Conservation (phyloP, 2,888 invertebrate genomes). For the Cheilosia urbana region DNA sequence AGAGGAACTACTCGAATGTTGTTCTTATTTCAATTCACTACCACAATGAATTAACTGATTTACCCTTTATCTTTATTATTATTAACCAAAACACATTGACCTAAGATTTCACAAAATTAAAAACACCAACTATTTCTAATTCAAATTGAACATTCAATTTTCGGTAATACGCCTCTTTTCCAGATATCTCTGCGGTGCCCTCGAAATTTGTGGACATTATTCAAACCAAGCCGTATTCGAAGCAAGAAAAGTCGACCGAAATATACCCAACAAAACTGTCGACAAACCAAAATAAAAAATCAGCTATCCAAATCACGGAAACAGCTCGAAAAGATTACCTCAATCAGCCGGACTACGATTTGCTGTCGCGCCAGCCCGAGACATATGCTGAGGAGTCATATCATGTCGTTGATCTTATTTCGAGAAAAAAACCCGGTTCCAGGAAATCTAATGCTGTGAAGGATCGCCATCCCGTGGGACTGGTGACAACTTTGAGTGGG, state of each 20-base stretch:
- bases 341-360: constrained; percentile 93
- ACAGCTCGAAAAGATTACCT: constrained; percentile 87
- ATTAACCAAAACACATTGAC: too few species aligned
- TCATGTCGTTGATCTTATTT: constrained; percentile 89
- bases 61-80: too few species aligned
- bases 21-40: too few species aligned
- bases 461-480: constrained; percentile 90
- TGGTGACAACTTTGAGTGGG: constrained; percentile 93
- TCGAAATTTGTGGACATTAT: constrained; percentile 75
- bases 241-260: constrained; percentile 59
- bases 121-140: too few species aligned
- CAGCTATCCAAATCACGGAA: constrained; percentile 27
- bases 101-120: too few species aligned
- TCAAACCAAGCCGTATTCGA: constrained; percentile 76
- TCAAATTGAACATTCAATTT: too few species aligned
- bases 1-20: too few species aligned
- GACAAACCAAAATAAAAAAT: constrained; percentile 54
- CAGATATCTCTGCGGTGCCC: constrained; percentile 41
- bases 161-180: background rate
- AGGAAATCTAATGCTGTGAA: constrained; percentile 81
- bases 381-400: constrained; percentile 94
- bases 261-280: constrained; percentile 75
- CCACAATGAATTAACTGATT: too few species aligned
- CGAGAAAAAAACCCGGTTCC: constrained; percentile 78
- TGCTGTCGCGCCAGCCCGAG: constrained; percentile 92